phyloP scores from a whole-genome alignment of 2,797 vertebrate species.

The Sebastes matsubarae region DNA sequence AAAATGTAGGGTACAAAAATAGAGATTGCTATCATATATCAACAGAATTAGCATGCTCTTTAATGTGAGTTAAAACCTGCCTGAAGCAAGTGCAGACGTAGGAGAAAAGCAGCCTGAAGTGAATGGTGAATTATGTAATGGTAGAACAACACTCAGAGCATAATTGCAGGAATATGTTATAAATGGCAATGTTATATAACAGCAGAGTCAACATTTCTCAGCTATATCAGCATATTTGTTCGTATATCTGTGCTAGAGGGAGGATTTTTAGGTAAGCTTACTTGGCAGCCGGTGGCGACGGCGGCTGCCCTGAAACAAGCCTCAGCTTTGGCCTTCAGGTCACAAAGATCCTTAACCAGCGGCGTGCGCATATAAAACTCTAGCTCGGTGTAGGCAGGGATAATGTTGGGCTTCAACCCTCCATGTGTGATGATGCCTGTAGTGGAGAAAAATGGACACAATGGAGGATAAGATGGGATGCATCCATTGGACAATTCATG shows the following conservation, averaged over 20 bases:
- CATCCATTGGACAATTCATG: background rate
- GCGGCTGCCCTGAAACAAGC: conserved; percentile 90
- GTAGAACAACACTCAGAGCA: conserved; percentile 1
- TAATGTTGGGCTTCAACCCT: conserved; percentile 90
- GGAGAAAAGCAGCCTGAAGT: conserved; percentile 44
- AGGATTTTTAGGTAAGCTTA: conserved; percentile 68
- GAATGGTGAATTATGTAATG: conserved; percentile 47
- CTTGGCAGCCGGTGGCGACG: conserved; percentile 88
- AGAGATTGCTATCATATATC: background rate
- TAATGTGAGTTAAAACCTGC: conserved; percentile 15
- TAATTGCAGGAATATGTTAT: conserved; percentile 39
- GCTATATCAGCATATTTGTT: background rate
- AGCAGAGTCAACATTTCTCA: background rate
- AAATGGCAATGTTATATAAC: conserved; percentile 22
- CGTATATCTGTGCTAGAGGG: background rate
- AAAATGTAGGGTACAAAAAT: background rate
- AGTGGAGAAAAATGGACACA: background rate
- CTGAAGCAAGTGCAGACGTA: conserved; percentile 28
- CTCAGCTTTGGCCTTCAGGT: conserved; percentile 86
- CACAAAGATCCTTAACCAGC: conserved; percentile 81
- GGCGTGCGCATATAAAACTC: conserved; percentile 88
- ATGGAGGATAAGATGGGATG: background rate
- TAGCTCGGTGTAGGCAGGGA: conserved; percentile 89
- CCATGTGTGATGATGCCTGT: conserved; percentile 92
- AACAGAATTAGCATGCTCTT: background rate